phyloP scores from a whole-genome alignment of 2,888 invertebrate species.

The Carcina quercana region DNA sequence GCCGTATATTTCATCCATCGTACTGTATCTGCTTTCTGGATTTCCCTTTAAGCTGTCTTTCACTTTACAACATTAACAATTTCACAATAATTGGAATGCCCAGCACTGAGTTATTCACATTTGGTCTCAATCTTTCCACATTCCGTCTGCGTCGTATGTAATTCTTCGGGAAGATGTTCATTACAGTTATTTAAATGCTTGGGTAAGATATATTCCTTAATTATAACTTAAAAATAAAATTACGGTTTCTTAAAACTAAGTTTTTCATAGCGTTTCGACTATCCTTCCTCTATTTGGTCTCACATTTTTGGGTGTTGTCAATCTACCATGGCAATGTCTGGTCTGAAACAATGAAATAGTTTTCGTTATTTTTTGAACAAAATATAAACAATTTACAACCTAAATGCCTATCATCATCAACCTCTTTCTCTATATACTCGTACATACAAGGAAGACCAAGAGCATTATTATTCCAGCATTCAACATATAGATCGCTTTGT shows the following conservation, averaged over 20 bases:
- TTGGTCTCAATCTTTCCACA: slow-evolving; percentile 6
- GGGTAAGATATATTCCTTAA: slow-evolving; percentile 43
- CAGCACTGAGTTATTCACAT: slow-evolving; percentile 20
- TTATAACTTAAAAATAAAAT: slow-evolving; percentile 56
- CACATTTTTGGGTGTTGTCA: slow-evolving; percentile 36
- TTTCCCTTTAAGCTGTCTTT: slow-evolving; percentile 51
- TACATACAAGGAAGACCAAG: no score
- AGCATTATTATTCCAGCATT: no score
- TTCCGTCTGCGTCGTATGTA: not conserved
- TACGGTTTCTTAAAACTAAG: slow-evolving; percentile 62
- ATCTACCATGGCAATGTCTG: slow-evolving; percentile 32
- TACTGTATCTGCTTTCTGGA: no score
- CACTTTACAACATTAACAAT: slow-evolving; percentile 31
- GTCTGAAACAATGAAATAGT: slow-evolving; percentile 49
- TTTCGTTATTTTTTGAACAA: no score
- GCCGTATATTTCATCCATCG: no score
- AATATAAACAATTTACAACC: no score
- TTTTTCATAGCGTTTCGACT: slow-evolving; percentile 38
- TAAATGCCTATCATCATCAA: no score
- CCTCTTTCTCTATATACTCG: no score
- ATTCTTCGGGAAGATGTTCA: not conserved
- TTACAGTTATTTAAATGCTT: slow-evolving; percentile 52
- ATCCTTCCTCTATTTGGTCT: slow-evolving; percentile 50
- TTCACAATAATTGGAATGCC: slow-evolving; percentile 31
- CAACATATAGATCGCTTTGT: no score